Percentiles rank a stretch among this genome's conserved stretches.
phyloP scores from a whole-genome alignment of 1,140 invertebrate genomes.

The Cotesia typhae region DNA sequence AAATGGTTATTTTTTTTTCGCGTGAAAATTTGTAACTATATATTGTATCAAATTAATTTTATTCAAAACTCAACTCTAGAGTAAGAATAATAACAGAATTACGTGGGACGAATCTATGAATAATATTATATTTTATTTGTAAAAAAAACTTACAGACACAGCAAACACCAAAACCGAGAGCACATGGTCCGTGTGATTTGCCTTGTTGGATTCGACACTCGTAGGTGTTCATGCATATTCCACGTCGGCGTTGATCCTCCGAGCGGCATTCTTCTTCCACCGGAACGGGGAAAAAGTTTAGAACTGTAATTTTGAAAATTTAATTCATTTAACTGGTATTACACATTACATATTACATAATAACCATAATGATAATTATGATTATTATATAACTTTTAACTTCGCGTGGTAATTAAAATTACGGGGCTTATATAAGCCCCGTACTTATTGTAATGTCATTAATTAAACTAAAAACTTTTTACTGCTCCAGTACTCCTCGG shows the following conservation, averaged over 20 bases:
- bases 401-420: not conserved
- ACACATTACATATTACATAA: not conserved
- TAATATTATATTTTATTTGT: slow-evolving; percentile 6
- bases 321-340: slow-evolving; percentile 12
- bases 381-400: not conserved
- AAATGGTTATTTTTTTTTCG: too few species aligned
- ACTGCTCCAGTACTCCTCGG: not conserved
- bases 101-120: not conserved
- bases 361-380: too few species aligned
- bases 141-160: slow-evolving; percentile 79
- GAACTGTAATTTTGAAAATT: slow-evolving; percentile 65
- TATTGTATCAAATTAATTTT: too few species aligned
- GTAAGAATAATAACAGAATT: too few species aligned
- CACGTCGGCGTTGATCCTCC: slow-evolving; percentile 73
- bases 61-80: too few species aligned
- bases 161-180: slow-evolving; percentile 86
- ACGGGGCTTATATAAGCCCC: too few species aligned
- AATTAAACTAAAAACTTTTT: too few species aligned
- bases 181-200: slow-evolving; percentile 78
- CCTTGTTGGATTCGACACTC: slow-evolving; percentile 83
- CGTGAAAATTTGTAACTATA: too few species aligned
- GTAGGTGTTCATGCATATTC: slow-evolving; percentile 83
- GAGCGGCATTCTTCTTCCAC: slow-evolving; percentile 80
- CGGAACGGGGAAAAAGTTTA: slow-evolving; percentile 82
- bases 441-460: too few species aligned